phyloP scores from a whole-genome alignment of 2,888 invertebrate genomes.

The Polymixis lichenea region DNA sequence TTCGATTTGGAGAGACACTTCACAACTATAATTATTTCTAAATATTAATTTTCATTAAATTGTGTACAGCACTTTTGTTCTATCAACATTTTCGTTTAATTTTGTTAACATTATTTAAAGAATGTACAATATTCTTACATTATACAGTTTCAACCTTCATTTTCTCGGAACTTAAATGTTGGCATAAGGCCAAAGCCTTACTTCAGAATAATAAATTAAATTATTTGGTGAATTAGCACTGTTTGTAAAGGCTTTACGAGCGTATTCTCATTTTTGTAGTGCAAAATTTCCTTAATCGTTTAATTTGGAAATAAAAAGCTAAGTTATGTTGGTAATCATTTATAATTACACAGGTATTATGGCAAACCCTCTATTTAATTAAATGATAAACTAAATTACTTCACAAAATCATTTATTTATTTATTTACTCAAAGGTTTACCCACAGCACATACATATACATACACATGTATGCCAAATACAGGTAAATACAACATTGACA shows the following conservation, averaged over 20 bases:
- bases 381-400: neutral
- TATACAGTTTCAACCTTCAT: conserved; percentile 50
- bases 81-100: conserved; percentile 18
- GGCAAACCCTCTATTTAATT: neutral
- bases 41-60: neutral
- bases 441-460: no score
- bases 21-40: neutral
- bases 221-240: conserved; percentile 55
- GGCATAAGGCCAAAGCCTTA: conserved; percentile 46
- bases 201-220: conserved; percentile 53
- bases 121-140: conserved; percentile 48
- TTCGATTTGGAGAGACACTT: neutral
- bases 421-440: no score
- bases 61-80: neutral
- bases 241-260: conserved; percentile 50
- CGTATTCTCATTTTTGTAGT: conserved; percentile 41
- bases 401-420: neutral
- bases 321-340: conserved; percentile 5
- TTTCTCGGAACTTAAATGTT: conserved; percentile 52
- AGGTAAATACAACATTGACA: no score
- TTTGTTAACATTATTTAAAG: conserved; percentile 34
- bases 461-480: no score
- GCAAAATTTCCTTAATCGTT: conserved; percentile 25
- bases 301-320: conserved; percentile 33
- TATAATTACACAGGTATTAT: neutral